Conservation (phyloP, 2,888 invertebrate genomes). For the Pristionchus japonicus region DNA sequence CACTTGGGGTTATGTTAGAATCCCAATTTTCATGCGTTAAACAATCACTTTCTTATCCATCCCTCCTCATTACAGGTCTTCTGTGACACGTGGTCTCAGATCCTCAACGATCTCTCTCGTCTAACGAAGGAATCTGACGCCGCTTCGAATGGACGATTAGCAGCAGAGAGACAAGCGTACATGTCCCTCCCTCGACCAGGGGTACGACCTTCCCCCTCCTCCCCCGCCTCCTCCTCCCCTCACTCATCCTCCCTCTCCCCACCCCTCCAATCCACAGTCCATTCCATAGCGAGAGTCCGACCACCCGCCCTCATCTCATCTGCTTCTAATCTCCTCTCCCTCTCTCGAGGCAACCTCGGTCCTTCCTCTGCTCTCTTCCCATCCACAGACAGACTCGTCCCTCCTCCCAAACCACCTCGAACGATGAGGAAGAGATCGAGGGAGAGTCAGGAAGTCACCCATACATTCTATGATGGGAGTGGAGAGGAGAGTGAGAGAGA, state of each 20-base stretch:
- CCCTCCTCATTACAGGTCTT: constrained; percentile 54
- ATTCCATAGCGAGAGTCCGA: constrained; percentile 6
- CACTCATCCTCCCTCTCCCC: constrained; percentile 33
- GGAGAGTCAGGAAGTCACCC: constrained; percentile 49
- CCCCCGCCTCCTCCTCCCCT: constrained; percentile 13
- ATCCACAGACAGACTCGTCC: not conserved
- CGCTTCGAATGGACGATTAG: constrained; percentile 73
- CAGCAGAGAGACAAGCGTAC: constrained; percentile 85
- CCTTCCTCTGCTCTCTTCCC: not conserved
- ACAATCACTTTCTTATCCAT: too few species aligned
- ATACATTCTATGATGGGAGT: constrained; percentile 44
- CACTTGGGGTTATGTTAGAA: too few species aligned
- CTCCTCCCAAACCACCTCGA: constrained; percentile 46
- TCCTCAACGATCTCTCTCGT: constrained; percentile 81
- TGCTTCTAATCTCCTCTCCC: constrained; percentile 41
- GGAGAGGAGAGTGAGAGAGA: constrained; percentile 48
- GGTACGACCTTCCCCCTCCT: constrained; percentile 79
- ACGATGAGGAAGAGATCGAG: constrained; percentile 48
- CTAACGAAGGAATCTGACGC: constrained; percentile 74
- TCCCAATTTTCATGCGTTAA: too few species aligned
- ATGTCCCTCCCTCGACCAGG: constrained; percentile 95
- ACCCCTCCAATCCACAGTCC: constrained; percentile 12
- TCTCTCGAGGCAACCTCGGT: constrained; percentile 22
- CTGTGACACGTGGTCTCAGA: constrained; percentile 80
- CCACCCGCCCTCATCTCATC: constrained; percentile 44